Evolutionary conservation across 2,113 vertebrate species (phyloP).

Genomic region (Cynopterus brachyotis): DNA sequence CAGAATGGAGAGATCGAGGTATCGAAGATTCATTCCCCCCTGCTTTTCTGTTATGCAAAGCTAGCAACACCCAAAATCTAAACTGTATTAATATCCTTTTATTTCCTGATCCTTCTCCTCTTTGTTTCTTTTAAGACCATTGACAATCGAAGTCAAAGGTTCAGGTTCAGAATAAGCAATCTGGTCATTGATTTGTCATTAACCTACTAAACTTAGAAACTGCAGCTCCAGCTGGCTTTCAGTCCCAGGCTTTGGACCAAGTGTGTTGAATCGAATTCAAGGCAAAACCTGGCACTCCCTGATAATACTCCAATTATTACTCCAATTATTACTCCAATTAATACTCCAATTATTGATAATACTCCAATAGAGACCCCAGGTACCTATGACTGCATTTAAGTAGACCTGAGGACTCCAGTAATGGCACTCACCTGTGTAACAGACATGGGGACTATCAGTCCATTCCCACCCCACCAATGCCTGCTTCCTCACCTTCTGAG

Average conservation of each 20-base stretch:
- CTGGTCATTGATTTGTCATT: not conserved
- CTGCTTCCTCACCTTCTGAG: not conserved
- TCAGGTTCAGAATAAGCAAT: not conserved
- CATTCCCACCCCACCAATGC: too few species aligned
- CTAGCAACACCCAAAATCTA: not conserved
- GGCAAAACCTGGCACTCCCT: not conserved
- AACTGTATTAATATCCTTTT: not conserved
- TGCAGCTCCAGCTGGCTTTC: not conserved
- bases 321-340: fast-evolving
- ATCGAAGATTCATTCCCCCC: not conserved
- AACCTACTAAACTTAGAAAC: not conserved
- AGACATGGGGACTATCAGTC: not conserved
- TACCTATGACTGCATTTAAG: not conserved
- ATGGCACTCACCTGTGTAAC: not conserved
- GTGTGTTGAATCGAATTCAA: not conserved
- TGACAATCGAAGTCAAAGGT: not conserved
- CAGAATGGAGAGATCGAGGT: not conserved
- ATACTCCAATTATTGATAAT: fast-evolving
- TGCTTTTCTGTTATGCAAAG: not conserved
- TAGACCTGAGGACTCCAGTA: not conserved
- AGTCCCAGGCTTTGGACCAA: not conserved
- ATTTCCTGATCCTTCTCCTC: not conserved
- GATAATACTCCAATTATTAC: fast-evolving
- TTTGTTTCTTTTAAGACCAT: not conserved
- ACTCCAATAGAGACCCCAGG: not conserved